Evolutionary conservation across 2,797 vertebrate species (phyloP).

Genomic region (Pogonophryne albipinna): DNA sequence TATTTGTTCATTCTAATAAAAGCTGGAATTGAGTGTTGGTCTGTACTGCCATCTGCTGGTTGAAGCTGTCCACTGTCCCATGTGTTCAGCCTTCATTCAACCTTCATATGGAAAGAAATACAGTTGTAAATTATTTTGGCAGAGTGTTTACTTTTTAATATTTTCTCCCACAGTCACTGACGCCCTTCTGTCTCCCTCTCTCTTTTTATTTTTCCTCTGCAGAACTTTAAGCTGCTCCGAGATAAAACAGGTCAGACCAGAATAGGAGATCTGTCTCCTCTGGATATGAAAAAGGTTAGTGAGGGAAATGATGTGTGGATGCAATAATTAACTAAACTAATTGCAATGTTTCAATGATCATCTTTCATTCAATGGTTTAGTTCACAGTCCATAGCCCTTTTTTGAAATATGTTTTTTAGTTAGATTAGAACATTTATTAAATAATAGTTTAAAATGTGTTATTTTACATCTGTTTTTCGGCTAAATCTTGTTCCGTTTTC

Average conservation of each 20-base stretch:
- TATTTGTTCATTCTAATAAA: background rate
- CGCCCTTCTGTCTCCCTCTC: background rate
- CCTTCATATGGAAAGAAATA: no score
- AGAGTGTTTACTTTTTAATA: background rate
- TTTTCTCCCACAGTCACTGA: background rate
- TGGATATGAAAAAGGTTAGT: conserved; percentile 94
- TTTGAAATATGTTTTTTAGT: no score
- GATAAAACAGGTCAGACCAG: conserved; percentile 96
- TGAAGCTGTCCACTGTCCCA: background rate
- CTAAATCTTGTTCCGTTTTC: no score
- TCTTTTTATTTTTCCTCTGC: conserved; percentile 14
- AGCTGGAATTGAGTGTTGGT: background rate
- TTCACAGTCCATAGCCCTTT: no score
- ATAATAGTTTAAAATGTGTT: no score
- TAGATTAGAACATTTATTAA: no score
- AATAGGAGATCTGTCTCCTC: conserved; percentile 91
- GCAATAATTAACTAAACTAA: no score
- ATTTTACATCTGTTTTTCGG: no score
- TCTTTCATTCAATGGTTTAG: no score
- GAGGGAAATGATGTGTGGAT: background rate
- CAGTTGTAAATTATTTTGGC: background rate
- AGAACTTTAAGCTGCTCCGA: conserved; percentile 92
- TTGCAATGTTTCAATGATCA: no score
- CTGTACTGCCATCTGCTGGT: conserved; percentile 58
- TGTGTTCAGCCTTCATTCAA: background rate